Base-by-base conservation (phyloP, 2,797 vertebrate genomes). In the Apogon hyalosoma region DNA sequence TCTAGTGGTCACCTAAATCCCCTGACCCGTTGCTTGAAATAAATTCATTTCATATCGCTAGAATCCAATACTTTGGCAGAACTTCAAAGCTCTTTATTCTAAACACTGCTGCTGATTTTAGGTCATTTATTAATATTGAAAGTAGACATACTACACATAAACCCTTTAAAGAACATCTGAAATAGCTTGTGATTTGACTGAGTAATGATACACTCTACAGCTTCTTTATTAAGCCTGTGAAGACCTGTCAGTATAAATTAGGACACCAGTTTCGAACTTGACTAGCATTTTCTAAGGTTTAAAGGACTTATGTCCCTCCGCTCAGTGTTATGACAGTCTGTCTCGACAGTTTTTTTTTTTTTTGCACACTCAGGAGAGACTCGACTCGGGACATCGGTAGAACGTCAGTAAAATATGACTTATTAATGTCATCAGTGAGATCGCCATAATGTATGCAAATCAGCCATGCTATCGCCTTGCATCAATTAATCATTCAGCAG, bases 401-500 rank as follows among this genome's bases (percentile, higher is more conserved):
- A 75, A 64, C 48, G 48, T 39, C 54, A 59, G 53, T 46, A 72
- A 45, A 64, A 57, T 51, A 73, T 62, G 8, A 69, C 64, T 73
- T 65, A 85, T 74, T 74, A 39, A 85, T 81, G 73, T 70, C 39
- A 61, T 69, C 53, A 65, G 64, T 68, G 16, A 61, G 62, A 49
- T n/a, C 49, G 13, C 47, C 15, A 15, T 67, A 56, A 82, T 82
- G 45, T 59, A 69, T 75, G 65, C 61, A 72, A 63, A 48, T 69
- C 53, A 46, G 57, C 50, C 54, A 16, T 41, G 56, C 46, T 14
- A 52, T 62, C 47, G 63, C 50, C 58, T 18, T 18, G 33, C 73
- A 86, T 91, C 48, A 82, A 84, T 91, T 78, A 82, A 88, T 88
- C 68, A 87, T 86, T 21, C 36, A 5, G 13, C 49, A 42, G 12